Percentiles rank a stretch among this genome's conserved stretches.
phyloP scores from a whole-genome alignment of 23 tunicate genomes.

The Oikopleura vanhoeffeni region DNA sequence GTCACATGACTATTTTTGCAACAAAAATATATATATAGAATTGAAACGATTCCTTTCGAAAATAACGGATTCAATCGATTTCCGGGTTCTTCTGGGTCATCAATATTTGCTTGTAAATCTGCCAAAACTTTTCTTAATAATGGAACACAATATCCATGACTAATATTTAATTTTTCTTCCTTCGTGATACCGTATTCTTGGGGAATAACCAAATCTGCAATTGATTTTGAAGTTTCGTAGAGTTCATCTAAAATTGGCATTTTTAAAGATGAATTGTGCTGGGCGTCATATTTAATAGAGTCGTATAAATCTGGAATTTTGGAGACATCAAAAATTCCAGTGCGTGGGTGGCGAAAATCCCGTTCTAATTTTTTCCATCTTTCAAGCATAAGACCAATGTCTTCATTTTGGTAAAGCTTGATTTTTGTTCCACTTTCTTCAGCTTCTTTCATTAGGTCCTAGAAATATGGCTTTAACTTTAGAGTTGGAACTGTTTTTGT shows the following conservation, averaged over 20 bases:
- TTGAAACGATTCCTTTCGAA: too few relatives aligned
- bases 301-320: slow-evolving; percentile 93
- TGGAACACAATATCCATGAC: slow-evolving; percentile 75
- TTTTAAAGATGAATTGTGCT: slow-evolving; percentile 40
- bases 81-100: slow-evolving; percentile 19
- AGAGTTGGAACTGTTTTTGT: too few relatives aligned
- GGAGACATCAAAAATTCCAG: slow-evolving; percentile 48
- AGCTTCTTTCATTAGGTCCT: neutral
- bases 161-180: slow-evolving; percentile 63
- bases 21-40: too few relatives aligned
- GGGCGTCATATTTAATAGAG: slow-evolving; percentile 84
- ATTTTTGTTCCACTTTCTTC: neutral
- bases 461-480: too few relatives aligned
- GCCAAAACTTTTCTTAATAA: slow-evolving; percentile 52
- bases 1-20: too few relatives aligned
- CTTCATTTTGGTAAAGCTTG: slow-evolving; percentile 63
- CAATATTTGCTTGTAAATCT: slow-evolving; percentile 69
- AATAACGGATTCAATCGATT: too few relatives aligned
- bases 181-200: slow-evolving; percentile 85
- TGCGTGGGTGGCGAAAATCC: slow-evolving; percentile 32
- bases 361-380: slow-evolving; percentile 68
- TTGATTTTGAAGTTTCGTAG: slow-evolving; percentile 40
- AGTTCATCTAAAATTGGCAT: slow-evolving; percentile 42
- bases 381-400: slow-evolving; percentile 60
- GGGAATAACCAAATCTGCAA: slow-evolving; percentile 94